These are phyloP conservation scores for Gisinianus flammeolus DNA, from an alignment of 2,888 invertebrate genomes.

Conservation along the genomic window DNA sequence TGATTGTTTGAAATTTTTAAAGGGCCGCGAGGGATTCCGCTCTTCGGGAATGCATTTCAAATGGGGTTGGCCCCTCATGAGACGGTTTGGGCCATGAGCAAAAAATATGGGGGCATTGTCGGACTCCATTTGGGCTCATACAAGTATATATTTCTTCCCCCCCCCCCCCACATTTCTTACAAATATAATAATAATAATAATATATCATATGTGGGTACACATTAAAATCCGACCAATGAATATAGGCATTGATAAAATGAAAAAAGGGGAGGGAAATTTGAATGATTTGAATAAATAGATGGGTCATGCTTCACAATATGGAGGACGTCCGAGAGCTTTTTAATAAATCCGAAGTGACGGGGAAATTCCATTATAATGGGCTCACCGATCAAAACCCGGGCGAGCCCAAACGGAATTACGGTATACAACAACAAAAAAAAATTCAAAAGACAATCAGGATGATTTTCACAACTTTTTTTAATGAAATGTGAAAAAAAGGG, in stretches of 20 bases:
- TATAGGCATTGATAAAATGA: too few species aligned
- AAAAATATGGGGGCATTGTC: conserved; percentile 25
- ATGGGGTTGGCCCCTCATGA: background rate
- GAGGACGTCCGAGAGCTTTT: conserved; percentile 23
- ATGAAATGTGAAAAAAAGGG: too few species aligned
- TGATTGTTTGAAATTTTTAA: background rate
- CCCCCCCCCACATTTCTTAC: background rate
- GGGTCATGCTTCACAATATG: conserved; percentile 16
- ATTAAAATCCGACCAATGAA: too few species aligned
- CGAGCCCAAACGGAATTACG: too few species aligned
- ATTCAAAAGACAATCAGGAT: too few species aligned
- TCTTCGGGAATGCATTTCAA: conserved; percentile 33
- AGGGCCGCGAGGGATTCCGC: conserved; percentile 23
- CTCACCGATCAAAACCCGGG: background rate
- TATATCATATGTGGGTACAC: background rate
- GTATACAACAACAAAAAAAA: too few species aligned
- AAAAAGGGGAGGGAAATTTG: too few species aligned
- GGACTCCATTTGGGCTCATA: conserved; percentile 7
- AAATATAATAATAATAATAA: background rate
- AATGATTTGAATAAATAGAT: too few species aligned
- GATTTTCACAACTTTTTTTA: too few species aligned
- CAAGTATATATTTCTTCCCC: background rate
- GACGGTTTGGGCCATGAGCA: background rate
- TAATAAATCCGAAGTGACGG: background rate
- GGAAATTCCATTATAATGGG: background rate